Percentiles rank a stretch among this genome's conserved stretches.
Conservation (phyloP, 2,113 vertebrate genomes). For the Cyanoramphus novaezelandiae region DNA sequence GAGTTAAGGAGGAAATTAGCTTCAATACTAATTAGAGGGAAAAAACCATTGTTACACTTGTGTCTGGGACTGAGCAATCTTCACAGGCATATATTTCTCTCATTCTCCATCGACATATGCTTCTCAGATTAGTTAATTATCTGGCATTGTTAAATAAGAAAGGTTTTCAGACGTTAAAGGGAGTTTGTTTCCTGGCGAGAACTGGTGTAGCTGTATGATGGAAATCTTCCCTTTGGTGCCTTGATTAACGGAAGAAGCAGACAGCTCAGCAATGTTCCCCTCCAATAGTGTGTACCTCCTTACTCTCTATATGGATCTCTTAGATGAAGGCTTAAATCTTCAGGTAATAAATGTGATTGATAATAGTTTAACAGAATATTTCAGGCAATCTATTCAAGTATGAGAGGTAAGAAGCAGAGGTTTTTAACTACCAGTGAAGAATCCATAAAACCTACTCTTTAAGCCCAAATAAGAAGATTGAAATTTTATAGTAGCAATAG, state of each 20-base stretch:
- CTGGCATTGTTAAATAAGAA: conserved; percentile 34
- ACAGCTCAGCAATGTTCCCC: neutral
- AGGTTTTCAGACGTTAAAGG: neutral
- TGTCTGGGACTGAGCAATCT: neutral
- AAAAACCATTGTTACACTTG: neutral
- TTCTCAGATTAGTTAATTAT: conserved; percentile 47
- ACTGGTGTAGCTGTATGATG: neutral
- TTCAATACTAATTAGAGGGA: neutral
- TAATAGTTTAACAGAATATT: neutral
- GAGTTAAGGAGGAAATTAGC: conserved; percentile 29
- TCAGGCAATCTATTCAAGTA: neutral
- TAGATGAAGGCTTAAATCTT: neutral
- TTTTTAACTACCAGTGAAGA: neutral
- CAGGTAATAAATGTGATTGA: neutral
- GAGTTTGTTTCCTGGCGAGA: neutral
- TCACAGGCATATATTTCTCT: neutral
- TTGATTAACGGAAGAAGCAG: neutral
- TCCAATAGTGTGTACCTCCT: neutral
- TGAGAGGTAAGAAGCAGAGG: neutral
- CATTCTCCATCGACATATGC: neutral
- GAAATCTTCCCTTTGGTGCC: neutral
- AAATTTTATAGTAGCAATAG: conserved; percentile 3
- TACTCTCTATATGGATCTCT: neutral
- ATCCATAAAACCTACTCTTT: neutral
- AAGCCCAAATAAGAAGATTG: neutral